These are phyloP conservation scores for Saccostrea glomerata DNA, from an alignment of 1,140 invertebrate species.

Conservation along the genomic window DNA sequence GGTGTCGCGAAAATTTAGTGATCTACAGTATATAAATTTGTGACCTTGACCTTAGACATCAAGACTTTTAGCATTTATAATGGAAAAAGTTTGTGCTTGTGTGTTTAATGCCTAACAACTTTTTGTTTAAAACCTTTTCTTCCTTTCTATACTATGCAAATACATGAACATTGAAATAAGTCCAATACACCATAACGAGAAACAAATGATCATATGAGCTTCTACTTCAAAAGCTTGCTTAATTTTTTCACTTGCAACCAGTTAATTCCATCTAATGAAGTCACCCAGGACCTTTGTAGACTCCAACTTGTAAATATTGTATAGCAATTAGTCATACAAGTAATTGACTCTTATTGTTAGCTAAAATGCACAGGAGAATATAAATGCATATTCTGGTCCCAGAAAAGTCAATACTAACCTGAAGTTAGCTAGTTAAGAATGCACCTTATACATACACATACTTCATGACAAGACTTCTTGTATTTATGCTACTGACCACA, in stretches of 20 bases:
- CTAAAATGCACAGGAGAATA: conserved; percentile 12
- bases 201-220: not conserved
- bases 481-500: no score
- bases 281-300: not conserved
- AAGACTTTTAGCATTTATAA: no score
- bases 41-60: no score
- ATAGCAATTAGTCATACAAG: conserved; percentile 32
- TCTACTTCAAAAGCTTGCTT: not conserved
- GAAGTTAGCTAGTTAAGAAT: not conserved
- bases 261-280: conserved; percentile 25
- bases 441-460: no score
- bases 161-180: no score
- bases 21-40: no score
- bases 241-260: conserved; percentile 9
- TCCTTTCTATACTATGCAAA: no score
- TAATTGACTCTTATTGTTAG: conserved; percentile 22
- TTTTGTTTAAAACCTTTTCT: no score
- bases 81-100: no score
- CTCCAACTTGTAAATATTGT: conserved; percentile 31
- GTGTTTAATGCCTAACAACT: no score
- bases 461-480: no score
- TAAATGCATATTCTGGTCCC: conserved; percentile 2
- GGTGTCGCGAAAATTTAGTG: no score
- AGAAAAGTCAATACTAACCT: conserved; percentile 6
- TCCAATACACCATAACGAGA: not conserved